Evolutionary conservation across 2,888 invertebrate genomes (phyloP).

Genomic region (Cryptops parisi): DNA sequence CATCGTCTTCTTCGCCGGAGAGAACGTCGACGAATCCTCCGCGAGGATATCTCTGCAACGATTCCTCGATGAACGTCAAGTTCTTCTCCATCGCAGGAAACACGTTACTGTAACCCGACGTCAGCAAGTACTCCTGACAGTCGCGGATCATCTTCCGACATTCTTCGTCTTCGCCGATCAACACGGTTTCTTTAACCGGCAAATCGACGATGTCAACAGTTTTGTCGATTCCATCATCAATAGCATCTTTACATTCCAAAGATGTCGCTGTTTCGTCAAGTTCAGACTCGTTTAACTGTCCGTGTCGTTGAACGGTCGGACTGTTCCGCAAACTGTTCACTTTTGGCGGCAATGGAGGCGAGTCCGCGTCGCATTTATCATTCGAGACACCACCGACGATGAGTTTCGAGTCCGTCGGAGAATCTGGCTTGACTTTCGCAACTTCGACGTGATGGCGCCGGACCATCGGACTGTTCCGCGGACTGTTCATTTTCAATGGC

Average conservation of each 20-base stretch:
- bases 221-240: too few relatives aligned
- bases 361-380: too few relatives aligned
- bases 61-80: slow-evolving; percentile 10
- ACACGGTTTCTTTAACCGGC: not conserved
- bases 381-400: too few relatives aligned
- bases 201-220: not conserved
- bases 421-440: not conserved
- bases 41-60: slow-evolving; percentile 11
- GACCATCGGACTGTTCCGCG: slow-evolving; percentile 4
- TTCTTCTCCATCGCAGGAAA: slow-evolving; percentile 9
- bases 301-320: not conserved
- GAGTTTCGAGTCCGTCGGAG: not conserved
- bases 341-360: not conserved
- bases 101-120: slow-evolving; percentile 9
- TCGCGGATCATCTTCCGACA: slow-evolving; percentile 17
- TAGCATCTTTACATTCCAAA: too few relatives aligned
- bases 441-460: not conserved
- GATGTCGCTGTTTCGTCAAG: not conserved
- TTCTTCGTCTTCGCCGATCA: slow-evolving; percentile 7
- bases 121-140: slow-evolving; percentile 17
- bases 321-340: not conserved
- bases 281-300: not conserved
- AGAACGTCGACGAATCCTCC: slow-evolving; percentile 6
- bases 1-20: not conserved
- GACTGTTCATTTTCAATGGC: slow-evolving; percentile 12